Percentiles rank a stretch among this genome's conserved stretches.
phyloP scores from a whole-genome alignment of 35 echinoderm and acorn worm species.

The Ophioderma brevispina region DNA sequence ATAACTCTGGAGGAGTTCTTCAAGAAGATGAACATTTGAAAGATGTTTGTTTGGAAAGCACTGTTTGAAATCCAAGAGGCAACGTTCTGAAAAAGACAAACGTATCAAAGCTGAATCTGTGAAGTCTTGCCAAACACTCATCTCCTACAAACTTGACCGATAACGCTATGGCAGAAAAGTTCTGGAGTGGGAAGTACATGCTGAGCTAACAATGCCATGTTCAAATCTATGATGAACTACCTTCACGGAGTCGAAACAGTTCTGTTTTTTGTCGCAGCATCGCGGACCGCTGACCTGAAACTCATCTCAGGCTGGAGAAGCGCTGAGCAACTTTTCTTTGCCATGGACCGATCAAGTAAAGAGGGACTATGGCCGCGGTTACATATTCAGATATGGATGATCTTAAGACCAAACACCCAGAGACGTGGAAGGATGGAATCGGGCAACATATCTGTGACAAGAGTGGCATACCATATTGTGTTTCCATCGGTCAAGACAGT shows the following conservation, averaged over 20 bases:
- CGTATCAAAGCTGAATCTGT: neutral
- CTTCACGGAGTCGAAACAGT: conserved; percentile 1
- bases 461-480: conserved; percentile 31
- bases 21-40: neutral
- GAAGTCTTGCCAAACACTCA: neutral
- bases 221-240: conserved; percentile 18
- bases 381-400: conserved; percentile 33
- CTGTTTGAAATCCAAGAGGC: neutral
- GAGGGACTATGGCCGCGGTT: conserved; percentile 27
- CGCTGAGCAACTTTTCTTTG: conserved; percentile 48
- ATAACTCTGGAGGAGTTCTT: conserved; percentile 14
- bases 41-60: neutral
- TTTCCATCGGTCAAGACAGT: conserved; percentile 41
- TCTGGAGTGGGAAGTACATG: neutral
- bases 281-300: conserved; percentile 8
- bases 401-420: conserved; percentile 20
- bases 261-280: conserved; percentile 13
- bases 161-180: neutral
- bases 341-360: conserved; percentile 25
- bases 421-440: conserved; percentile 2
- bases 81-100: neutral
- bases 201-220: neutral
- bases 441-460: conserved; percentile 55
- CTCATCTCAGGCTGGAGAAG: conserved; percentile 38
- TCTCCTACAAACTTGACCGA: neutral